Evolutionary conservation across 2,113 vertebrate species (phyloP).

Genomic region (Phylloscopus trochilus): DNA sequence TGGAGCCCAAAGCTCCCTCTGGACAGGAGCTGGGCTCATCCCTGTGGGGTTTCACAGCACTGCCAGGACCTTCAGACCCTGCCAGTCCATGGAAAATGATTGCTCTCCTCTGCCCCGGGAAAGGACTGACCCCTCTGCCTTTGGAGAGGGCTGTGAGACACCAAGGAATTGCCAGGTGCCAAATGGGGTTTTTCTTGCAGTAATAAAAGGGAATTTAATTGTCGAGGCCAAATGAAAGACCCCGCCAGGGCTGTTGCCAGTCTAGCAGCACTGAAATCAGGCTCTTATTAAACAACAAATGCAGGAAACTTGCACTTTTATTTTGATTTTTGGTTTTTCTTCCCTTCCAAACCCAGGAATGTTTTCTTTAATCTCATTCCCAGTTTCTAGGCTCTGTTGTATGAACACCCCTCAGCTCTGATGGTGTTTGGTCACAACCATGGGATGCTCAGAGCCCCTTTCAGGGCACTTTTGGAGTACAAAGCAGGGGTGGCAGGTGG

Average conservation of each 20-base stretch:
- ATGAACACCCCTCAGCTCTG: slow-evolving; percentile 60
- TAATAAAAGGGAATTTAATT: slow-evolving; percentile 14
- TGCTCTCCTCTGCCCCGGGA: neutral
- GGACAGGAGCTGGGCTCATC: rapidly evolving
- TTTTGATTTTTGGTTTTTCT: neutral
- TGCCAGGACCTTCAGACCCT: neutral
- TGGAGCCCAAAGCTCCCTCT: neutral
- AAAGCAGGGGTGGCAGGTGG: neutral
- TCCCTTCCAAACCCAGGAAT: neutral
- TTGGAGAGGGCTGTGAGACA: neutral
- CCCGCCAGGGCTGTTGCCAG: neutral
- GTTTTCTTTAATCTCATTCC: slow-evolving; percentile 55
- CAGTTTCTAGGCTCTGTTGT: slow-evolving; percentile 32
- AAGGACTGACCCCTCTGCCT: neutral
- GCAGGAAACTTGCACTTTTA: neutral
- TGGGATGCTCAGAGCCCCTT: slow-evolving; percentile 49
- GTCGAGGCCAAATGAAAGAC: slow-evolving; percentile 36
- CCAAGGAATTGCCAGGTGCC: neutral
- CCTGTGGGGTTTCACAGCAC: rapidly evolving
- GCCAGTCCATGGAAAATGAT: neutral
- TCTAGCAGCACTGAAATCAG: slow-evolving; percentile 26
- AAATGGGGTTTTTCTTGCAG: neutral
- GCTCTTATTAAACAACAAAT: slow-evolving; percentile 7
- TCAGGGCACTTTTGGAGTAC: neutral
- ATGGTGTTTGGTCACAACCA: slow-evolving; percentile 49